These are phyloP conservation scores for Podarcis siculus DNA, from an alignment of 2,797 vertebrate genomes.

Conservation along the genomic window DNA sequence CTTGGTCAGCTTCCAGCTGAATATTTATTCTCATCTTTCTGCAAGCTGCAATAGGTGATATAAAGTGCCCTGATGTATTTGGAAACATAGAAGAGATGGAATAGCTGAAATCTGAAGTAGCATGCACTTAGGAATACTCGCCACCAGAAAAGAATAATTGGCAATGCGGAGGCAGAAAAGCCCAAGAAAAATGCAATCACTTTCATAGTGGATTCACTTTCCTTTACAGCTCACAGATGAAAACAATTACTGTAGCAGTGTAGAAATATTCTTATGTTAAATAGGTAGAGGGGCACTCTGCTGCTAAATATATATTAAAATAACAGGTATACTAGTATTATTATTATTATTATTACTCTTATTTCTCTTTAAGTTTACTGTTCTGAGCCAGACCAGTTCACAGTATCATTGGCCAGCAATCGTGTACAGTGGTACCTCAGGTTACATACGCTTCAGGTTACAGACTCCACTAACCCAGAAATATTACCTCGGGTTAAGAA, in stretches of 20 bases:
- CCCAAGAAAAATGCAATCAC: conserved; percentile 50
- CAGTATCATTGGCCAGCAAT: not conserved
- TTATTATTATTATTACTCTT: not conserved
- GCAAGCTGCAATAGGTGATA: conserved; percentile 44
- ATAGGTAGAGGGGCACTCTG: no score
- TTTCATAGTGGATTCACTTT: conserved; percentile 65
- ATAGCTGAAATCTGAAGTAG: conserved; percentile 43
- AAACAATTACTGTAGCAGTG: not conserved
- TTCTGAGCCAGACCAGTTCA: not conserved
- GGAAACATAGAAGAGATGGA: conserved; percentile 54
- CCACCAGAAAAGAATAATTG: conserved; percentile 60
- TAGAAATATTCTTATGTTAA: not conserved
- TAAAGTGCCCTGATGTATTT: conserved; percentile 54
- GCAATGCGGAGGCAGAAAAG: conserved; percentile 54
- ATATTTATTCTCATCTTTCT: conserved; percentile 68
- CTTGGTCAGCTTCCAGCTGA: conserved; percentile 62
- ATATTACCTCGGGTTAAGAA: no score
- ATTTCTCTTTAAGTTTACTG: not conserved
- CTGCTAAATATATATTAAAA: not conserved
- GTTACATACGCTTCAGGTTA: no score
- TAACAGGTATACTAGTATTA: not conserved
- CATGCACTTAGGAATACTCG: conserved; percentile 59
- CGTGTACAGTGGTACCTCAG: no score
- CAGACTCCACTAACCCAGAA: no score
- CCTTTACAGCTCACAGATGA: conserved; percentile 42